phyloP scores from a whole-genome alignment of 2,888 invertebrate genomes.

The Stenotaenia linearis region DNA sequence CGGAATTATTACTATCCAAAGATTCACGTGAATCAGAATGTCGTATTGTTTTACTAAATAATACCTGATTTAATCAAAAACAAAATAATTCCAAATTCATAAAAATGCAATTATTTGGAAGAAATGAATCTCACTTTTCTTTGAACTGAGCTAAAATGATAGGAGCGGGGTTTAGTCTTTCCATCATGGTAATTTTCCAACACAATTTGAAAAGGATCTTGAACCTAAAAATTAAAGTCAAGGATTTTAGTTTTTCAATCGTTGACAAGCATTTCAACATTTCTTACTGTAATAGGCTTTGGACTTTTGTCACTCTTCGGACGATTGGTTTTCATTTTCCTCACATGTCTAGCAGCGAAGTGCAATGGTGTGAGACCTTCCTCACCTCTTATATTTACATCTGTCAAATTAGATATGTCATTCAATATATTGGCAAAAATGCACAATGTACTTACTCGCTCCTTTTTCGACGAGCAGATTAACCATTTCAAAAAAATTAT shows the following conservation, averaged over 20 bases:
- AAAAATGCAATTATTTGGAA: too few relatives aligned
- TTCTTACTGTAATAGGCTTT: neutral
- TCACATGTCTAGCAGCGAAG: conserved; percentile 47
- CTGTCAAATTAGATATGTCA: conserved; percentile 30
- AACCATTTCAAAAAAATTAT: conserved; percentile 47
- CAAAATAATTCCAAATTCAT: too few relatives aligned
- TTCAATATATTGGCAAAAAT: too few relatives aligned
- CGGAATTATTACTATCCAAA: neutral
- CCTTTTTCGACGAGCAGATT: conserved; percentile 46
- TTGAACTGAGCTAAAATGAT: neutral
- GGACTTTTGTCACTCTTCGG: neutral
- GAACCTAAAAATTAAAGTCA: neutral
- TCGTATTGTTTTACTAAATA: neutral
- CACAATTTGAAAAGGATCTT: neutral
- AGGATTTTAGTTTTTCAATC: neutral
- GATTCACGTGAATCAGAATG: conserved; percentile 1
- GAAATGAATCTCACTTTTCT: too few relatives aligned
- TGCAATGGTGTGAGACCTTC: conserved; percentile 49
- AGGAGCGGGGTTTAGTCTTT: neutral
- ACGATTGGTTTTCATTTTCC: conserved; percentile 13
- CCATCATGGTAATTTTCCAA: neutral
- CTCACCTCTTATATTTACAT: conserved; percentile 45
- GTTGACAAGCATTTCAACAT: neutral
- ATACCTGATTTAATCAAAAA: neutral
- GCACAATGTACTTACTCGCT: conserved; percentile 45